Evolutionary conservation across 2,888 invertebrate genomes (phyloP), one percentile per base, ranked within the genome.

Genomic region (Gastrophysa polygoni): DNA sequence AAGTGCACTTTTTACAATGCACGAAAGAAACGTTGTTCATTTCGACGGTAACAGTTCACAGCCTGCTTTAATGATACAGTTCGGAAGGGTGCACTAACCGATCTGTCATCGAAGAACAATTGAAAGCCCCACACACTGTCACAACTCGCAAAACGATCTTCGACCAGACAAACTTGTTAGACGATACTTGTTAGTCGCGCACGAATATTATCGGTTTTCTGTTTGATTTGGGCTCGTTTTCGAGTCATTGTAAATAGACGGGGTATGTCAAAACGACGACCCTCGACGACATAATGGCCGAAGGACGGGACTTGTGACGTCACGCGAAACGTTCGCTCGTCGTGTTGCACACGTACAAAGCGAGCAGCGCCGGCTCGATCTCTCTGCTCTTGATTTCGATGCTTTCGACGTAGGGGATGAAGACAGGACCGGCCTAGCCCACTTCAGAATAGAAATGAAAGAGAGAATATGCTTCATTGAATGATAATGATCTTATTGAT

Each of bases 381-480:
- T 38, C 14, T 7, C 2, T 38, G 38, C 14, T n/a, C n/a, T 38
- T 2, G 38, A 38, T 38, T 38, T 11, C 6, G 29, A 48, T 48
- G 57, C 56, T 55, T 38, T 32, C 48, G 44, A 20, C 14, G 55
- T 49, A 50, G 49, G 63, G 64, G 64, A 57, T 64, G 64, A 28
- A 17, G 57, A 17, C 64, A 64, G 64, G 46, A 1, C 47, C 57
- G 64, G 46, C 44, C 43, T 49, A 14, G 44, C 48, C 11, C 18
- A 2, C 14, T 10, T 18, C 6, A n/a, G n/a, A n/a, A n/a, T n/a
- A n/a, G n/a, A n/a, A n/a, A n/a, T n/a, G n/a, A n/a, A n/a, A n/a
- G n/a, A n/a, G n/a, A n/a, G n/a, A n/a, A n/a, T n/a, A n/a, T n/a
- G n/a, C n/a, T n/a, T n/a, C n/a, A n/a, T n/a, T n/a, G n/a, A n/a